phyloP scores from a whole-genome alignment of 1,140 invertebrate species.

The Drosophila truncata region DNA sequence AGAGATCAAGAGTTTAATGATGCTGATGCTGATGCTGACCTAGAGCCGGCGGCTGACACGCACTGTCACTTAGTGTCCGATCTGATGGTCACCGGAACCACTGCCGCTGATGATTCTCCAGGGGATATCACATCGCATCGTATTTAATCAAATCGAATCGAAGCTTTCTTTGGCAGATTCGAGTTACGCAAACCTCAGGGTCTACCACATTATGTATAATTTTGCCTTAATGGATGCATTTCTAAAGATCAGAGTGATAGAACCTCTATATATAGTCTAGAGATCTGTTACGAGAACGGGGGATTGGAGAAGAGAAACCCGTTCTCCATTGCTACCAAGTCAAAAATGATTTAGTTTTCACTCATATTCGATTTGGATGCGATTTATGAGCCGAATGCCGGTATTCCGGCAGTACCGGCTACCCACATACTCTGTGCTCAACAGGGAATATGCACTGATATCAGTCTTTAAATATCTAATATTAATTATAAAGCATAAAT shows the following conservation, averaged over 20 bases:
- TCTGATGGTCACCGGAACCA: slow-evolving; percentile 14
- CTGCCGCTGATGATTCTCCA: neutral
- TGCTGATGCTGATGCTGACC: slow-evolving; percentile 2
- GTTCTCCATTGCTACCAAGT: slow-evolving; percentile 28
- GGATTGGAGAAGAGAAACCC: slow-evolving; percentile 5
- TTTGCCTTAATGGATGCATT: slow-evolving; percentile 1
- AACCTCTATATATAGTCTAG: neutral
- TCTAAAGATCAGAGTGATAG: slow-evolving; percentile 15
- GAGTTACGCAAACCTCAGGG: slow-evolving; percentile 18
- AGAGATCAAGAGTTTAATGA: slow-evolving; percentile 34
- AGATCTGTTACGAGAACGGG: neutral
- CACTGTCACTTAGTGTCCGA: slow-evolving; percentile 14
- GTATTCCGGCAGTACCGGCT: neutral
- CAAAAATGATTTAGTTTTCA: slow-evolving; percentile 16
- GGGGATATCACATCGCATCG: neutral
- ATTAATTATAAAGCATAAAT: neutral
- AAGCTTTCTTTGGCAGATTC: slow-evolving; percentile 2
- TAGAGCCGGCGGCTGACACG: slow-evolving; percentile 23
- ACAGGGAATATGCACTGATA: neutral
- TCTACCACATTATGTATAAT: slow-evolving; percentile 11
- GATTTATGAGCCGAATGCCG: slow-evolving; percentile 1
- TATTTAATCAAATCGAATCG: neutral
- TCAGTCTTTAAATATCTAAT: neutral
- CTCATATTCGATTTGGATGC: slow-evolving; percentile 12
- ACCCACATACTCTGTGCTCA: neutral